Evolutionary conservation across 2,888 invertebrate species (phyloP).

Genomic region (Cosmia pyralina): DNA sequence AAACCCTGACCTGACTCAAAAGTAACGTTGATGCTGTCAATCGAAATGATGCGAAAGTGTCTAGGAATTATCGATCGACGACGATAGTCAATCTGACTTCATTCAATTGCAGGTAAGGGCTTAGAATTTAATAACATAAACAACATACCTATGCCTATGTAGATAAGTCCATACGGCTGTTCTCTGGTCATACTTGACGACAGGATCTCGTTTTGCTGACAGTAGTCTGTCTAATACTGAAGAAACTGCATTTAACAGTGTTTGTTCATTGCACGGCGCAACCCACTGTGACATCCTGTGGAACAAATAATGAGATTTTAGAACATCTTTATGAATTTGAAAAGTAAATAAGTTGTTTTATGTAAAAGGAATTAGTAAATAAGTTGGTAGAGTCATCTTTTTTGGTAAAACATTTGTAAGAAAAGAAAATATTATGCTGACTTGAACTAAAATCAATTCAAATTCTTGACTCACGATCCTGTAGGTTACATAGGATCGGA

Average conservation of each 20-base stretch:
- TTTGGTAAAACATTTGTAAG: too few species aligned
- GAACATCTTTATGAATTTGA: background rate
- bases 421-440: too few species aligned
- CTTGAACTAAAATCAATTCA: too few species aligned
- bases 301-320: slow-evolving; percentile 7
- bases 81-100: background rate
- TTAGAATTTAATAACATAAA: background rate
- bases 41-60: too few species aligned
- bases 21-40: too few species aligned
- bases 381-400: background rate
- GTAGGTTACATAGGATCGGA: too few species aligned
- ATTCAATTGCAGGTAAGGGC: background rate
- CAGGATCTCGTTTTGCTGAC: slow-evolving; percentile 95
- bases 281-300: slow-evolving; percentile 91
- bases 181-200: slow-evolving; percentile 97
- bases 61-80: background rate
- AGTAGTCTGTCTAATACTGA: slow-evolving; percentile 97
- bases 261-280: slow-evolving; percentile 90
- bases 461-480: too few species aligned
- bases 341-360: background rate
- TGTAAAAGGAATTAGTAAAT: too few species aligned
- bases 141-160: slow-evolving; percentile 92
- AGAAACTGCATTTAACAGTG: slow-evolving; percentile 95
- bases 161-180: slow-evolving; percentile 99
- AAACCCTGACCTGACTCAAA: too few species aligned